A percentile compares a stretch with the other conserved stretches of the same genome.
Evolutionary conservation across 2,888 invertebrate genomes (phyloP).

Genomic region (Craniophora ligustri): DNA sequence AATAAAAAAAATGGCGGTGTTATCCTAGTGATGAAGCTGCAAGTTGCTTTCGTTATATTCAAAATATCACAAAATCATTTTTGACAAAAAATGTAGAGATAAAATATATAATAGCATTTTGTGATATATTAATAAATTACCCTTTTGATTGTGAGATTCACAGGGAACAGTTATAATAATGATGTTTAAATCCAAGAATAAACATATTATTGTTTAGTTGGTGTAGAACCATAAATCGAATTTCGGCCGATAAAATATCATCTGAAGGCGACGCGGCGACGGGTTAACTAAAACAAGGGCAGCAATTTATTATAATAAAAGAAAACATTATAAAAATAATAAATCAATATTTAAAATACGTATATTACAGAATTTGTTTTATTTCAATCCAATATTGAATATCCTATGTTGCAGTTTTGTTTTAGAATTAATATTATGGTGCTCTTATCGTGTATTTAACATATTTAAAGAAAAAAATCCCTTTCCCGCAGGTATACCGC

Average conservation of each 20-base stretch:
- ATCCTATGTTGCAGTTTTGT: too few relatives aligned
- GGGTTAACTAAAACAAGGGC: slow-evolving; percentile 7
- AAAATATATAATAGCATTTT: neutral
- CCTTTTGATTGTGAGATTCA: neutral
- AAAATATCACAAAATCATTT: neutral
- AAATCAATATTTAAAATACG: too few relatives aligned
- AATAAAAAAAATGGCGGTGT: neutral
- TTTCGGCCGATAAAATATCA: slow-evolving; percentile 5
- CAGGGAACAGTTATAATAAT: neutral
- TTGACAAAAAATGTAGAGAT: neutral
- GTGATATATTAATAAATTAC: neutral
- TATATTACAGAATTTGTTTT: too few relatives aligned
- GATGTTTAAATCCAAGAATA: neutral
- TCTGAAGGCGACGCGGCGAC: slow-evolving; percentile 17
- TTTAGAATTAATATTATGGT: too few relatives aligned
- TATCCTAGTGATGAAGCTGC: neutral
- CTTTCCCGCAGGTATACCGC: too few relatives aligned
- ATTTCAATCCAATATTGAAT: too few relatives aligned
- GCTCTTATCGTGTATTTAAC: too few relatives aligned
- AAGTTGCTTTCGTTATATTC: neutral
- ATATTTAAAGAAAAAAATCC: too few relatives aligned
- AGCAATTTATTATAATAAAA: too few relatives aligned
- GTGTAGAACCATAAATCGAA: slow-evolving; percentile 15
- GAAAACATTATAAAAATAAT: too few relatives aligned
- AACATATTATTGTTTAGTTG: slow-evolving; percentile 6